Base-by-base conservation (phyloP, 1,140 invertebrate species). In the Sarcophaga bullata region DNA sequence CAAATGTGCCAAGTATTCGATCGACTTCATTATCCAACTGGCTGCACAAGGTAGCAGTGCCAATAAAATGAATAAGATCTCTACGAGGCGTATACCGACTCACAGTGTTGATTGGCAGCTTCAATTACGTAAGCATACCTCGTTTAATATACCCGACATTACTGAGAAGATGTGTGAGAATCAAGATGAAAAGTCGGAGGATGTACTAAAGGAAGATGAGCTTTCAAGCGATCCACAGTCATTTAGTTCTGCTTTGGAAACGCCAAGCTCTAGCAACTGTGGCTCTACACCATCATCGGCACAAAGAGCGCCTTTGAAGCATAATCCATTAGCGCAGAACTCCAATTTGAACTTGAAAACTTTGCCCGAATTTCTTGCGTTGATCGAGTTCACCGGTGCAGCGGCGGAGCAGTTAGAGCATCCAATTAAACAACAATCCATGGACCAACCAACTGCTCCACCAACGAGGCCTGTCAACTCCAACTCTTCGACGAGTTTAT, bases 271-370 rank as follows among this genome's bases (percentile, higher is more conserved):
- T 8, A 17, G 75, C 15, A 78, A 49, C 11, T 78, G 75, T 50
- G 49, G 48, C n/a, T 37, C 52, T 0, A 83, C 82, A 52, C 82
- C 81, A 46, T 62, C 47, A 15, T 72, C n/a, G 73, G 62, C 11
- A n/a, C 80, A 83, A 8, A 86, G 88, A 2, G 85, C 85, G 10
- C 84, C 85, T 6, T 86, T 87, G 81, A 89, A 89, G 80, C 85
- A 86, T 19, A 87, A 86, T 81, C 85, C 87, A 25, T 11, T 89
- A 73, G 81, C 90, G 82, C 92, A 92, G 83, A 91, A 92, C 5
- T 93, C 92, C 5, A 93, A 91, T 85, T 92, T 92, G 9, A 93
- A 93, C 86, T 87, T 94, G 48, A 94, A 94, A 87, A 94, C 93
- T 0, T 85, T 94, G 54, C 93, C 93, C 0, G 93, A 94, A 90